Evolutionary conservation across 1,140 invertebrate genomes (phyloP).

Genomic region (Leptoteleia sp.): DNA sequence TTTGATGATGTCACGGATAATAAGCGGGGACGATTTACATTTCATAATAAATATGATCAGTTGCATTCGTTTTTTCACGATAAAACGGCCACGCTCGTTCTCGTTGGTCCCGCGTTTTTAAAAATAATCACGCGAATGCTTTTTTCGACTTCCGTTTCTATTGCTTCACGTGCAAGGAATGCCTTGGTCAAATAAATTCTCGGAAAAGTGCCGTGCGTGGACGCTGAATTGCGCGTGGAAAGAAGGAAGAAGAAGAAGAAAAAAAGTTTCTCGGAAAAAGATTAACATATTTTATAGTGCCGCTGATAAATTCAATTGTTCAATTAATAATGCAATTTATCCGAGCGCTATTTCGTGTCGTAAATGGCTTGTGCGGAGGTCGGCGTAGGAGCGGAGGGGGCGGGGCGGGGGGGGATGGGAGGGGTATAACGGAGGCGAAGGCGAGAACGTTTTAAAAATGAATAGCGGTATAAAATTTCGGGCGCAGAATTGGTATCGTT

Average conservation of each 20-base stretch:
- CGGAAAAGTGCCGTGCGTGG: conserved; percentile 5
- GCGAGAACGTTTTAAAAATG: conserved; percentile 4
- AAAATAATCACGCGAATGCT: conserved; percentile 5
- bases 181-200: conserved; percentile 47
- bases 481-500: conserved; percentile 1
- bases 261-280: conserved; percentile 9
- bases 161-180: conserved; percentile 34
- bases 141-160: conserved; percentile 28
- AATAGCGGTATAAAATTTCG: conserved; percentile 25
- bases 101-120: too few relatives aligned
- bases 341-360: too few relatives aligned
- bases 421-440: too few relatives aligned
- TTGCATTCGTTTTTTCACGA: too few relatives aligned
- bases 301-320: background rate
- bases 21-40: background rate
- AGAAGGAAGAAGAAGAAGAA: too few relatives aligned
- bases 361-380: too few relatives aligned
- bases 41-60: too few relatives aligned
- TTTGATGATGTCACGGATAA: conserved; percentile 6
- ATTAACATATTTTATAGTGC: conserved; percentile 1
- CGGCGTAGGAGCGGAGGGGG: too few relatives aligned
- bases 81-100: too few relatives aligned
- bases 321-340: conserved; percentile 6
- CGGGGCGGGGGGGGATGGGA: too few relatives aligned
- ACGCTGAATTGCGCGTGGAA: background rate